Conservation (phyloP, 2,797 vertebrate species). For the Gallinago solitaria region DNA sequence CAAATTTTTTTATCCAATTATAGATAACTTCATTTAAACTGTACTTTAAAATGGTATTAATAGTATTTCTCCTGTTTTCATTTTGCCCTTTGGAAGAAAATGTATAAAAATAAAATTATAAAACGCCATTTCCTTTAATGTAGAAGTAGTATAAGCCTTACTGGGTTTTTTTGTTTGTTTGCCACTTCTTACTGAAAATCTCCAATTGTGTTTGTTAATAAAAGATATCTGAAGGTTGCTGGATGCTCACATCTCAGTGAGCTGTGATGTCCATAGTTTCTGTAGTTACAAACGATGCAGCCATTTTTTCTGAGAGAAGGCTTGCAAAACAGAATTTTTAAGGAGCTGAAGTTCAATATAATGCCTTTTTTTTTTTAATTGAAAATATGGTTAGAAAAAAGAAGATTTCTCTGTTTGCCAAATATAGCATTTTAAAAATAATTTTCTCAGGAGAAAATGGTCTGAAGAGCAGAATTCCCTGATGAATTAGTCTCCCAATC, state of each 20-base stretch:
- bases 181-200: not conserved
- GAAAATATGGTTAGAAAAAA: not conserved
- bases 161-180: not conserved
- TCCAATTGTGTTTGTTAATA: not conserved
- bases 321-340: not conserved
- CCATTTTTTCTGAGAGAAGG: not conserved
- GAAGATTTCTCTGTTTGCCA: not conserved
- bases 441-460: fast-evolving
- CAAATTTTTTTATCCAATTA: slow-evolving; percentile 52
- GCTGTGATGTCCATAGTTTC: not conserved
- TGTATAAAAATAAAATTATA: not conserved
- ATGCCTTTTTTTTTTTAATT: not conserved
- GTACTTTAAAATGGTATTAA: slow-evolving; percentile 1
- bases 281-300: not conserved
- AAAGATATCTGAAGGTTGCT: not conserved
- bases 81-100: not conserved
- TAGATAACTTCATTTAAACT: slow-evolving; percentile 44
- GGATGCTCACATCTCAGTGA: not conserved
- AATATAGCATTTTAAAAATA: not conserved
- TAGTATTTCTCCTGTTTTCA: not conserved
- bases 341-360: not conserved
- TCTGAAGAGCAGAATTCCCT: not conserved
- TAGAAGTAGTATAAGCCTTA: not conserved
- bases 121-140: not conserved
- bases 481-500: not conserved